phyloP scores from a whole-genome alignment of 1,140 invertebrate genomes.

The Caerostris darwini region DNA sequence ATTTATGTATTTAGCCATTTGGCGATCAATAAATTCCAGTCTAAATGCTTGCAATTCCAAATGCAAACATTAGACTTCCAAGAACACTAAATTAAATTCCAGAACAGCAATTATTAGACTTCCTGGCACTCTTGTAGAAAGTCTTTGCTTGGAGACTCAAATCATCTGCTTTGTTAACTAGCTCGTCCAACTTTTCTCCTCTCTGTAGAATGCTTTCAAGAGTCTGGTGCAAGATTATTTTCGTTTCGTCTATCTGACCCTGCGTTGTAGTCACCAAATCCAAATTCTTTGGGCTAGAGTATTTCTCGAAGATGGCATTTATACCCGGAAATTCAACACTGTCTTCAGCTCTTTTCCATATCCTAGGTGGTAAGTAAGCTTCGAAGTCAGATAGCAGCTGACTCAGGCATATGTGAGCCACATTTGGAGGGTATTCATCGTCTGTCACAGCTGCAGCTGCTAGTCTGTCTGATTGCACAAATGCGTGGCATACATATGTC shows the following conservation, averaged over 20 bases:
- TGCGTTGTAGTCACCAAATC: constrained; percentile 99
- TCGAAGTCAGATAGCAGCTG: constrained; percentile 98
- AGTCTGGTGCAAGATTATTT: constrained; percentile 99
- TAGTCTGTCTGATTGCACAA: constrained; percentile 94
- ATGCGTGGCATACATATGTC: constrained; percentile 98
- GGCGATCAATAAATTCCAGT: no score
- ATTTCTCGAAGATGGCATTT: constrained; percentile 92
- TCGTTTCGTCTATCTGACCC: constrained; percentile 98
- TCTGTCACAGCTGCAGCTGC: constrained; percentile 97
- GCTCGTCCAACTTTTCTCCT: constrained; percentile 98
- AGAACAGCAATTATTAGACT: constrained; percentile 79
- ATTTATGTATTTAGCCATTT: no score
- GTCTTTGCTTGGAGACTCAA: constrained; percentile 98
- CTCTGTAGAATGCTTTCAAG: constrained; percentile 97
- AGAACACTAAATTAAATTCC: neutral
- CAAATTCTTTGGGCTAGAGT: constrained; percentile 92
- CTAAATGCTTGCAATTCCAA: no score
- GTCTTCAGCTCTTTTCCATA: constrained; percentile 87
- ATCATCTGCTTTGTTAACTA: constrained; percentile 97
- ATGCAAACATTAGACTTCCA: no score
- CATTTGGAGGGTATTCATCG: constrained; percentile 97
- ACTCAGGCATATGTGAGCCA: constrained; percentile 96
- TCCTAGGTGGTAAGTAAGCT: constrained; percentile 86
- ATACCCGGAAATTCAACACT: constrained; percentile 82
- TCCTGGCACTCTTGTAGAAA: constrained; percentile 96